A percentile compares a stretch with the other conserved stretches of the same genome.
Conservation (phyloP, 2,888 invertebrate genomes). For the Mesorhabditis belari region DNA sequence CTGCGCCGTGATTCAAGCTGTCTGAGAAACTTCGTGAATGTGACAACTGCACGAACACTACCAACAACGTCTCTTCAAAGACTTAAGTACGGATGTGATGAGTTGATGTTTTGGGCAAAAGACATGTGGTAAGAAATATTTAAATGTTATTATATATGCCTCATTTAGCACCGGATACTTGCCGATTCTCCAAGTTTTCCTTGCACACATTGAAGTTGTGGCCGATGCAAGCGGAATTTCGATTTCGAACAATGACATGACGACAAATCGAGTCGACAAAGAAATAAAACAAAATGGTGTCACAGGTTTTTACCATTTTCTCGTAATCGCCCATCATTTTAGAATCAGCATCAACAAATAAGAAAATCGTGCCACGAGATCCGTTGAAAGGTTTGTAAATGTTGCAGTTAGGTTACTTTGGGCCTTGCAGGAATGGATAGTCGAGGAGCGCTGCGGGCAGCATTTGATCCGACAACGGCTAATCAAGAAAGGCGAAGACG, state of each 20-base stretch:
- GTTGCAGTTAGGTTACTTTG: not conserved
- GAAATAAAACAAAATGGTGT: too few relatives aligned
- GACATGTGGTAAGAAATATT: conserved; percentile 33
- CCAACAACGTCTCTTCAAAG: conserved; percentile 22
- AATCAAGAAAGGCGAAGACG: not conserved
- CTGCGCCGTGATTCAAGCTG: conserved; percentile 35
- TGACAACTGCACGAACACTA: conserved; percentile 9
- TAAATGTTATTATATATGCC: not conserved
- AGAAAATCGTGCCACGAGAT: too few relatives aligned
- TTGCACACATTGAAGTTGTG: conserved; percentile 27
- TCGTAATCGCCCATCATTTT: too few relatives aligned
- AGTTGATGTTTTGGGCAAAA: conserved; percentile 39
- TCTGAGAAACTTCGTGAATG: conserved; percentile 24
- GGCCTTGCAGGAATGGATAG: not conserved
- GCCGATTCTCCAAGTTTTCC: conserved; percentile 30
- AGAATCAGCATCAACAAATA: too few relatives aligned
- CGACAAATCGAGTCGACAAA: too few relatives aligned
- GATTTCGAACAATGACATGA: not conserved
- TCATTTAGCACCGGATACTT: conserved; percentile 37
- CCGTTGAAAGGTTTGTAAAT: not conserved
- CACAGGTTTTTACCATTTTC: too few relatives aligned
- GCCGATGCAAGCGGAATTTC: conserved; percentile 9
- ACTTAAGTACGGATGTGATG: conserved; percentile 23
- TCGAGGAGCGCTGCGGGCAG: not conserved
- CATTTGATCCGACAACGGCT: not conserved